These are phyloP conservation scores for Thecocarcelia acutangulata DNA, from an alignment of 2,888 invertebrate genomes.

Conservation along the genomic window DNA sequence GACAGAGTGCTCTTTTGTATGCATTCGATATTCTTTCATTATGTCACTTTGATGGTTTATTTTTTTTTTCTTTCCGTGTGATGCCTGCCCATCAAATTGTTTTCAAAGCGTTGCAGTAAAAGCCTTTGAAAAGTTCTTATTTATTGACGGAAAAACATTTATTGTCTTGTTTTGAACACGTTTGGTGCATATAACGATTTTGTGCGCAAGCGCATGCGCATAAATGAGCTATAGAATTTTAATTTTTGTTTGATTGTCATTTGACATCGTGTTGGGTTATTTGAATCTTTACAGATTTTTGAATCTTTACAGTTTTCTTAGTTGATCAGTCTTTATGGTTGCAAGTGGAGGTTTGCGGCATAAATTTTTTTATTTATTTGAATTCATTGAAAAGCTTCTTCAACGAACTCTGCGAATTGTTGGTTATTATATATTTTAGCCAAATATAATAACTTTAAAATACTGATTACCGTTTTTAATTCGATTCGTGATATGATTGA, in stretches of 20 bases:
- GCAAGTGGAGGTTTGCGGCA: no score
- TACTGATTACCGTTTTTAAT: no score
- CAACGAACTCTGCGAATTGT: no score
- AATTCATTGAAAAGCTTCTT: no score
- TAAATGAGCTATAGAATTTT: conserved; percentile 14
- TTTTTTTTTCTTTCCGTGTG: background rate
- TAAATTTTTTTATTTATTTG: no score
- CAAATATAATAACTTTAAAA: no score
- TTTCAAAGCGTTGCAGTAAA: background rate
- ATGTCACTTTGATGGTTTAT: conserved; percentile 27
- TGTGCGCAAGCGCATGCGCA: background rate
- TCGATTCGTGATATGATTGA: no score
- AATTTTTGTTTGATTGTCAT: conserved; percentile 61
- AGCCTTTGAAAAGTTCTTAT: background rate
- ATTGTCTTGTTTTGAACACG: conserved; percentile 9
- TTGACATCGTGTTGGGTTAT: conserved; percentile 44
- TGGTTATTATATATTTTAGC: no score
- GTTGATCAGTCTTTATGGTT: no score
- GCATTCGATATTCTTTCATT: conserved; percentile 14
- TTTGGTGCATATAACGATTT: background rate
- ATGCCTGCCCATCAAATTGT: conserved; percentile 34
- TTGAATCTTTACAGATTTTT: conserved; percentile 9
- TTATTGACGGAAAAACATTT: background rate
- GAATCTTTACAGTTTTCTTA: background rate
- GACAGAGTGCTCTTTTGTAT: conserved; percentile 36